phyloP scores from a whole-genome alignment of 2,113 vertebrate species.

The Onychostruthus taczanowskii region DNA sequence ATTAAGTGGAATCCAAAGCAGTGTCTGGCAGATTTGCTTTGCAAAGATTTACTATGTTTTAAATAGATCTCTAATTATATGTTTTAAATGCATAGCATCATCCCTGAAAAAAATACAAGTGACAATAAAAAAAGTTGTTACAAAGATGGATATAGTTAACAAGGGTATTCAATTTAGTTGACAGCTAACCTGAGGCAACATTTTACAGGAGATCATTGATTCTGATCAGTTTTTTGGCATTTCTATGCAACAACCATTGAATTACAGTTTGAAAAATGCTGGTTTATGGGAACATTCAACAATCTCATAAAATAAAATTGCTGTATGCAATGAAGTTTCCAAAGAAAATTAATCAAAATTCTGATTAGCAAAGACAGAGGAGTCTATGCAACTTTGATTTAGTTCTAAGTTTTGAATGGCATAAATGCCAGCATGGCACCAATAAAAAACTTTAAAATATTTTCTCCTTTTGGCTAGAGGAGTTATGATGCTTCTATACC shows the following conservation, averaged over 20 bases:
- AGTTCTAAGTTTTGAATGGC: background rate
- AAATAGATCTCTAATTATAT: slow-evolving; percentile 35
- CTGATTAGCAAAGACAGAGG: background rate
- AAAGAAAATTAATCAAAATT: slow-evolving; percentile 34
- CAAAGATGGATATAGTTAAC: background rate
- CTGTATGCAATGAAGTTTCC: background rate
- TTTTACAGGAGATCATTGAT: slow-evolving; percentile 3
- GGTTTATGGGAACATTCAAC: background rate
- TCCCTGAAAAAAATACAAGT: background rate
- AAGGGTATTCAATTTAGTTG: background rate
- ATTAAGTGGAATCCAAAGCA: background rate
- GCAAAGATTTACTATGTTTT: background rate
- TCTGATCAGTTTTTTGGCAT: background rate
- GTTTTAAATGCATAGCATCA: slow-evolving; percentile 30
- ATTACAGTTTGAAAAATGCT: slow-evolving; percentile 18
- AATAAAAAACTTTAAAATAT: background rate
- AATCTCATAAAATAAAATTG: background rate
- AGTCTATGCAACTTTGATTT: background rate
- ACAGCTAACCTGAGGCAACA: background rate
- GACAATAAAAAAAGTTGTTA: slow-evolving; percentile 14
- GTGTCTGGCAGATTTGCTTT: background rate
- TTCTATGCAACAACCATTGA: background rate
- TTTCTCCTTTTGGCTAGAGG: background rate
- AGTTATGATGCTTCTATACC: background rate
- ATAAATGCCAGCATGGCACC: background rate